Evolutionary conservation across 1,140 invertebrate species (phyloP).

Genomic region (Cyrtorhinus lividipennis): DNA sequence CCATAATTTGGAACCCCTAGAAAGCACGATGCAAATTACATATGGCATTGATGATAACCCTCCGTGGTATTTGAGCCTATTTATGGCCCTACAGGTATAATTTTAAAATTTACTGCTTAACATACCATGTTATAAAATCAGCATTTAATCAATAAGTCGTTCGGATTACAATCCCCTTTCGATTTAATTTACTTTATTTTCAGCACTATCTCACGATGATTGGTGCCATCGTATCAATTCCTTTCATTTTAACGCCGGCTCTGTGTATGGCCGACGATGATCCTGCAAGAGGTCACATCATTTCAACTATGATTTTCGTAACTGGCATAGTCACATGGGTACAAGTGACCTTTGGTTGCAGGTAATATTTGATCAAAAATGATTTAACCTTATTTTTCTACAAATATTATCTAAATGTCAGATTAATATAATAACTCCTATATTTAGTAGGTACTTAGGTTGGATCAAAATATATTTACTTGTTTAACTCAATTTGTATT

Average conservation of each 20-base stretch:
- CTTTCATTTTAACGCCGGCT: slow-evolving; percentile 63
- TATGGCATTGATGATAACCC: slow-evolving; percentile 71
- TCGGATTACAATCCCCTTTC: neutral
- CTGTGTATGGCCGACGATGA: slow-evolving; percentile 68
- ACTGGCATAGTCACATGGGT: slow-evolving; percentile 69
- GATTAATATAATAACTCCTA: no score
- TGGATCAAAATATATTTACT: no score
- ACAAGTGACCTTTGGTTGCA: slow-evolving; percentile 66
- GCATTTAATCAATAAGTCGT: neutral
- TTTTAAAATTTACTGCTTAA: neutral
- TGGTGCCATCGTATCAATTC: slow-evolving; percentile 68
- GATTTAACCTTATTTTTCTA: no score
- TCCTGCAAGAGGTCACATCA: slow-evolving; percentile 61
- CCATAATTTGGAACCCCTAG: no score
- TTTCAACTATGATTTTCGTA: slow-evolving; percentile 78
- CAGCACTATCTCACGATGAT: slow-evolving; percentile 83
- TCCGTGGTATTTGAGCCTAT: slow-evolving; percentile 66
- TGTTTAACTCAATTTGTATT: no score
- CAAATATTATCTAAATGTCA: no score
- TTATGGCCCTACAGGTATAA: slow-evolving; percentile 67
- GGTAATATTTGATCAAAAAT: slow-evolving; percentile 38
- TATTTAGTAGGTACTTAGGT: no score
- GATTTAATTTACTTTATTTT: slow-evolving; percentile 17
- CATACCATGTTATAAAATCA: neutral
- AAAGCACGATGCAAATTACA: no score